A percentile compares a stretch with the other conserved stretches of the same genome.
Conservation (phyloP, 1,140 invertebrate species). For the Chrysopa pallens region DNA sequence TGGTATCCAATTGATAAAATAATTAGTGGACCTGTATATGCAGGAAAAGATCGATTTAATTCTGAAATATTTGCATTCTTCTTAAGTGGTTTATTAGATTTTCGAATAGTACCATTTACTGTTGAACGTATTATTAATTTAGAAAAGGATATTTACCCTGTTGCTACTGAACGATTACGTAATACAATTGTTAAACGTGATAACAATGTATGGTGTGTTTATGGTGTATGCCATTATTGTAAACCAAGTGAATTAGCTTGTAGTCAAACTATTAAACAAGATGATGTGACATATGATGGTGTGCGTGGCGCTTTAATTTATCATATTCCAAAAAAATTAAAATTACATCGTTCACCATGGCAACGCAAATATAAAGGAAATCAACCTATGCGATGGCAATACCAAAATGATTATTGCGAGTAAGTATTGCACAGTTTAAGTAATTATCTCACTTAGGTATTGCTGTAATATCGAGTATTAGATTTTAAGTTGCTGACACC, state of each 20-base stretch:
- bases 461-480: no score
- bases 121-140: constrained; percentile 62
- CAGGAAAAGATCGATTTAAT: constrained; percentile 78
- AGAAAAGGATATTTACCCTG: constrained; percentile 47
- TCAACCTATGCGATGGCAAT: constrained; percentile 62
- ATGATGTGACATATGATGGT: constrained; percentile 21
- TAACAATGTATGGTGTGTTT: constrained; percentile 51
- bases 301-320: constrained; percentile 74
- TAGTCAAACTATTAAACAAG: constrained; percentile 26
- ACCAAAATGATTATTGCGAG: constrained; percentile 59
- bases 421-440: constrained; percentile 24
- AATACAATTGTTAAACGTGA: constrained; percentile 31
- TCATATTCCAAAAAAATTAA: constrained; percentile 53
- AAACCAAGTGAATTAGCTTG: constrained; percentile 65
- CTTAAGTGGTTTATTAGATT: constrained; percentile 57
- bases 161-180: constrained; percentile 44
- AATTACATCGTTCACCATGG: constrained; percentile 69
- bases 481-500: no score
- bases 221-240: constrained; percentile 82
- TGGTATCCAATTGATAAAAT: constrained; percentile 63
- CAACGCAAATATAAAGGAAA: constrained; percentile 67
- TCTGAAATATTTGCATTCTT: constrained; percentile 94
- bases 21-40: constrained; percentile 64
- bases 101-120: constrained; percentile 60
- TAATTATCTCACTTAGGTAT: no score